A percentile compares a stretch with the other conserved stretches of the same genome.
phyloP scores from a whole-genome alignment of 2,888 invertebrate species.

The Melinopterus prodromus region DNA sequence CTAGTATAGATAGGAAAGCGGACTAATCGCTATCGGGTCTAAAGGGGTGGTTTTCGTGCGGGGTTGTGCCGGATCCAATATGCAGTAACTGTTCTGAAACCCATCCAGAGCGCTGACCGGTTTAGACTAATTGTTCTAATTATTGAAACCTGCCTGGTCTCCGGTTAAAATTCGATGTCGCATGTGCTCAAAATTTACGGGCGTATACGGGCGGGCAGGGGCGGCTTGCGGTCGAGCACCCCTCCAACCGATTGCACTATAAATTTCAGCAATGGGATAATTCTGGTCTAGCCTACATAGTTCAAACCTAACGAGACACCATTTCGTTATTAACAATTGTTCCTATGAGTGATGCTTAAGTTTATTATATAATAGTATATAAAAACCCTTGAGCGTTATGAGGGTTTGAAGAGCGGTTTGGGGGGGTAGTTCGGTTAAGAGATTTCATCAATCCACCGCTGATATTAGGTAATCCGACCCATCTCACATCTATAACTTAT shows the following conservation, averaged over 20 bases:
- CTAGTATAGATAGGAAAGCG: background rate
- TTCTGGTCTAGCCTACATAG: background rate
- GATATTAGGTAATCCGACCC: background rate
- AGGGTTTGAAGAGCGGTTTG: background rate
- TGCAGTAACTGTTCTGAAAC: conserved; percentile 38
- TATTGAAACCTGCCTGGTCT: conserved; percentile 60
- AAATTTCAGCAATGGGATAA: background rate
- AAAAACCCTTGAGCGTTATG: background rate
- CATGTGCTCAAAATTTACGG: conserved; percentile 60
- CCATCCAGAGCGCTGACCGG: conserved; percentile 49
- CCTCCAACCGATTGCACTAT: background rate
- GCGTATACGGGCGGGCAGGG: background rate
- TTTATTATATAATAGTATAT: no score
- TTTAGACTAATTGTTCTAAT: conserved; percentile 60
- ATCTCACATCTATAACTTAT: background rate
- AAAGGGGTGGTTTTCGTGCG: background rate
- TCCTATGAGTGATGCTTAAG: no score
- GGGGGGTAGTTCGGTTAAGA: background rate
- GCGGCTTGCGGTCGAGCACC: background rate
- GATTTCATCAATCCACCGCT: background rate
- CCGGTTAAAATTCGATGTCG: conserved; percentile 57
- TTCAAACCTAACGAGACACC: background rate
- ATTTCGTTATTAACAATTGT: background rate
- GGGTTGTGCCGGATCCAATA: conserved; percentile 36
- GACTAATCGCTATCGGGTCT: background rate